These are phyloP conservation scores for Phalloptychus januarius DNA, from an alignment of 2,797 vertebrate species.

Conservation along the genomic window DNA sequence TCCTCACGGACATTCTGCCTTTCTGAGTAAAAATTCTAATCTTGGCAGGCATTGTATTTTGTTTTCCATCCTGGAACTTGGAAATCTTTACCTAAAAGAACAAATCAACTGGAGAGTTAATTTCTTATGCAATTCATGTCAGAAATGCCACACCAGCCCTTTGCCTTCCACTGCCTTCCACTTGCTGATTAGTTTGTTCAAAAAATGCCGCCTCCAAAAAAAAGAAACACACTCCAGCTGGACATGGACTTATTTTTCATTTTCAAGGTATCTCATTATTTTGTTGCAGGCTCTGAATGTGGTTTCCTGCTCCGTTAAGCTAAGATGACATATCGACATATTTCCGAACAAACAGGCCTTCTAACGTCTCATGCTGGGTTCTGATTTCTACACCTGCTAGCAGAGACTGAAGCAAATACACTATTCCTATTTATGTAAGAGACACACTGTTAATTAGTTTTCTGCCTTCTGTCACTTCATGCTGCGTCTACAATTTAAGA, in stretches of 20 bases:
- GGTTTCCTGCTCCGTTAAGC: background rate
- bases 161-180: background rate
- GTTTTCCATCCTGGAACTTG: background rate
- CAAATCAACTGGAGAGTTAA: background rate
- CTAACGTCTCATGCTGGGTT: background rate
- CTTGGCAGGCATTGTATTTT: background rate
- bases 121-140: background rate
- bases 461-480: background rate
- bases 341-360: background rate
- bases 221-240: background rate
- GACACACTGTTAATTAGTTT: conserved; percentile 3
- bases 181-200: background rate
- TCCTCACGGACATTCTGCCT: too few relatives aligned
- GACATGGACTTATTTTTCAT: background rate
- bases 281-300: background rate
- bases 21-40: too few relatives aligned
- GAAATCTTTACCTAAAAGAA: background rate
- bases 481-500: background rate
- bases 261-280: background rate
- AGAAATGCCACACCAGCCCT: background rate
- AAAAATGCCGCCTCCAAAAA: background rate
- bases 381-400: background rate
- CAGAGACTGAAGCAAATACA: conserved; percentile 1
- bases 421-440: background rate
- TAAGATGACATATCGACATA: background rate